Evolutionary conservation across 2,888 invertebrate species (phyloP), one percentile per base, ranked within the genome.

Genomic region (Chymomyza procnemis): DNA sequence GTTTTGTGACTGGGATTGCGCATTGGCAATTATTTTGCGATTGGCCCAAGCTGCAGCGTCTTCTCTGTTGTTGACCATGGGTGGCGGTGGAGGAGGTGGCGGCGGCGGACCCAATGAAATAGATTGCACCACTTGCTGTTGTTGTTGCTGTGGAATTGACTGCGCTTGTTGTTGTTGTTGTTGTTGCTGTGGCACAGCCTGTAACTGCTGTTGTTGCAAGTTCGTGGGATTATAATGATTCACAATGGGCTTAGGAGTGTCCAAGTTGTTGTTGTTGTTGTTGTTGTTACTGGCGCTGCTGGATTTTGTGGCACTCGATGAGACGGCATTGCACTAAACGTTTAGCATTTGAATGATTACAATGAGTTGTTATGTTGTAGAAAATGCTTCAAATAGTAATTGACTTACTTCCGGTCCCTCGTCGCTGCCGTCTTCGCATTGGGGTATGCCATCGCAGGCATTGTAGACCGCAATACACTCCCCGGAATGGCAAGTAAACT

Each of bases 401-500:
- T 22, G 6, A 81, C 81, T 76, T 58, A 97, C 93, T 91, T 97
- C 97, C 30, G 95, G 94, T 60, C 95, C 96, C 92, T 97, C 97
- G 91, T 98, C 98, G 88, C 97, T 97, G 75, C 95, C 96, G 92
- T 98, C 97, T 1, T 95, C 93, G 91, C 96, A 97, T 91, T 97
- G 97, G 26, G 97, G 95, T 80, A 98, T 96, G 61, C 97, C 97
- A 91, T 98, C 97, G 88, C 98, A 98, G 8, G 96, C 97, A 91
- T 98, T 98, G 92, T 98, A 98, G 81, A 97, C 93, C 5, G 97
- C 98, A 85, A 98, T 97, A 90, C 98, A 98, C 91, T 98, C 97
- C 56, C 95, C 95, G 54, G 96, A 95, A 76, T 95, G 94, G 88
- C 97, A 98, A 90, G 95, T 95, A 91, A 97, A 98, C 91, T 98